Evolutionary conservation across 2,888 invertebrate genomes (phyloP), one percentile per base, ranked within the genome.

Genomic region (Lysandra bellargus): DNA sequence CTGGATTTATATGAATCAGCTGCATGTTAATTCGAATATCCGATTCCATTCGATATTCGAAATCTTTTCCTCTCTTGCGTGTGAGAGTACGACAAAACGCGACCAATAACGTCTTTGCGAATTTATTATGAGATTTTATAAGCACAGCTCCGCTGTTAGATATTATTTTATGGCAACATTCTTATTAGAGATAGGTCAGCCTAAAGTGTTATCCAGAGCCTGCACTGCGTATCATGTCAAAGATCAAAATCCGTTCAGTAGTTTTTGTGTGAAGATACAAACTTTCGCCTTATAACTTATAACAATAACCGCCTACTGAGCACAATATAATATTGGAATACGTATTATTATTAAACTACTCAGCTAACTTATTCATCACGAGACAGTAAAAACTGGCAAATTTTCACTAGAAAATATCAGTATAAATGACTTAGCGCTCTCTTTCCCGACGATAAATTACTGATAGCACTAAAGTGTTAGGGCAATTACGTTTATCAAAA

Each of bases 391-490:
- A 69, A 69, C 69, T 69, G 33, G 76, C 76, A 57, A 76, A 76
- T 76, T 23, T 57, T 17, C 53, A 33, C 53, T 76, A 33, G 76
- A 57, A 53, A 53, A 76, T 76, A 76, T 49, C 40, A 57, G 33
- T 76, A 57, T 57, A 53, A 76, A 57, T 76, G 49, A 76, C 76
- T 76, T 76, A 76, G 76, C 76, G 76, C 76, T 76, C 76, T 57
- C 57, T 76, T 76, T 76, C 30, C 14, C 57, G 53, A 76, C 76
- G 76, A 76, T 76, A 76, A 76, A 76, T 76, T 57, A 57, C 76
- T 57, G 76, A 76, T 76, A 76, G 57, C 76, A 76, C 76, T 76
- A 76, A 76, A 76, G 76, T 76, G 76, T 76, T 76, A 76, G 57
- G 7, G 76, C 76, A 76, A 76, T 76, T 76, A 76, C 53, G 76